Evolutionary conservation across 2,888 invertebrate species (phyloP), one percentile per base, ranked within the genome.

Genomic region (Lithophane socia): DNA sequence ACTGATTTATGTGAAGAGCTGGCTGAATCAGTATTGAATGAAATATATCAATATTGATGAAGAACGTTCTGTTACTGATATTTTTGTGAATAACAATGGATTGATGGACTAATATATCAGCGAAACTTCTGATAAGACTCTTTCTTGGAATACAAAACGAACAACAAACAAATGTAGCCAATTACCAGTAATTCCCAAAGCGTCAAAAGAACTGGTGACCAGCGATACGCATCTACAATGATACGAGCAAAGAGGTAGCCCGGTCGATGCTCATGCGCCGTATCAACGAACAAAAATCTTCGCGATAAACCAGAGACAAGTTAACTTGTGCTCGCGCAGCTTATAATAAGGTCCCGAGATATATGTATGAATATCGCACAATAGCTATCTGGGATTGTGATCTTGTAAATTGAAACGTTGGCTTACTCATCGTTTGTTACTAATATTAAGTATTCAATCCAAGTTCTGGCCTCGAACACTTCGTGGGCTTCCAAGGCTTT

Each of bases 361-460:
- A 94, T 92, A 94, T 93, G 93, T 93, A 93, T 93, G 92, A 93
- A 92, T 94, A 94, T 95, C 94, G 94, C 92, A 93, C 91, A 90
- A 90, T 88, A 90, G 91, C 92, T 95, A 96, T 96, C 96, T 92
- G 83, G 86, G 89, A 91, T 92, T 91, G 90, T 89, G 93, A 96
- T 96, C 96, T 95, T 94, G 94, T 94, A 94, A 95, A 96, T 95
- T 96, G 95, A 96, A 96, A 95, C 94, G 94, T 95, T 95, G 93
- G 91, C 92, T 91, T 92, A 92, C 91, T 93, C 92, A 93, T 93
- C 93, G 92, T 92, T 92, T 92, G 91, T 91, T 90, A 88, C 74
- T 80, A 82, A 87, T 89, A 88, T 85, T 88, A 80, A 77, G 79
- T 80, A 78, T 86, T 84, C 71, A 89, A 87, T 86, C 80, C 73